Base-by-base conservation (phyloP, 2,113 vertebrate species). In the Notothenia rossii region DNA sequence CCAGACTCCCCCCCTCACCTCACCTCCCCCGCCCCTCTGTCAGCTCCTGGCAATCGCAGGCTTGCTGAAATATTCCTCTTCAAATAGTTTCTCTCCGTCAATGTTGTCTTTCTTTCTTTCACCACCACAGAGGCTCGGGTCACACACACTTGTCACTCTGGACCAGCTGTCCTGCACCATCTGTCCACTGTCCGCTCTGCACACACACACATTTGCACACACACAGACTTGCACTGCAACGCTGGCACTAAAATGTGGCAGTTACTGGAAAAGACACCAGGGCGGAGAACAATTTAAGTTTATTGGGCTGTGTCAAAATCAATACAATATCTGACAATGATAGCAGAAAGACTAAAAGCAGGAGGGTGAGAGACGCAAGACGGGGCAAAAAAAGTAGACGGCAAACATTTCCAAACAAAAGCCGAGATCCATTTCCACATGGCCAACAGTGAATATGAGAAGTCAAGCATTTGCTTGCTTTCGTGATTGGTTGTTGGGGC, bases 41-140 rank as follows among this genome's bases (percentile, higher is more conserved):
- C 88, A 90, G 88, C 87, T 89, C 85, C 87, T 87, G 86, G 88
- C 92, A 90, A 92, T 87, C 79, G 40, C 80, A 56, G 85, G 66
- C 85, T 60, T 62, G 89, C 84, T 89, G 89, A 93, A 88, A 91
- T 92, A 92, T 90, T 93, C 90, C 86, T 91, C 90, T 91, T 93
- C 91, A 93, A 93, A 94, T 91, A 93, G 86, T 90, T 92, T 86
- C 92, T 88, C 87, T 93, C 85, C 71, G 86, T 93, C 93, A 94
- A 92, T 90, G 93, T 94, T 94, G 90, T 93, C 91, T 93, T 93
- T 93, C 92, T 92, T 91, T 93, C 91, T 92, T 93, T 94, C 93
- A 91, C 77, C 92, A 85, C 91, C 77, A 66, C 74, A 68, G 70
- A 91, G 82, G 85, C 92, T 89, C 75, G 84, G 91, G 92, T 94